Base-by-base conservation (phyloP, 1,140 invertebrate species). In the Conus ventricosus region DNA sequence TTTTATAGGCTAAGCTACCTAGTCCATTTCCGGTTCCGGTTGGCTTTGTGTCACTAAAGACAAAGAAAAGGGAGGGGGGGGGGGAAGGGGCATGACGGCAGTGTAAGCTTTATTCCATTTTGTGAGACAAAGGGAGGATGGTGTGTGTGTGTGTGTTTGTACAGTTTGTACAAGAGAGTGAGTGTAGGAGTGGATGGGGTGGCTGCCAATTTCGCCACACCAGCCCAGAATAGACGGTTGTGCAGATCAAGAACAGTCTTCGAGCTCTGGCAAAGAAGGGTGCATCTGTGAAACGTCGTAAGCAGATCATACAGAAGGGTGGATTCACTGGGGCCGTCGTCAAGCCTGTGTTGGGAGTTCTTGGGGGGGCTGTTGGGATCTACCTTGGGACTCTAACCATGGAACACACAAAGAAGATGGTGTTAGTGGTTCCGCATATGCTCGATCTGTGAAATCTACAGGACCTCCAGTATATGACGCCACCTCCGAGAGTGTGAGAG, bases 401-500 rank as follows among this genome's bases (percentile, higher is more conserved):
- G 87, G 87, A 88, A 27, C 57, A 60, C 27, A 53, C 87, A 17
- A 81, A 60, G 51, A 88, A 80, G 54, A 55, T 87, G 85, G 54
- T 78, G 13, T 78, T 87, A 54, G 71, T 87, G 11, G 67, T 60
- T 57, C 82, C 84, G 7, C 84, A 60, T 15, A 23, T 15, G 63
- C 27, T 75, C 17, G 10, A n/a, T 6, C 84, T 27, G 15, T 13
- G 5, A 39, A 39, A 39, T 7, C 15, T 23, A 83, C 10, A 20
- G 55, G 17, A 71, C 60, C 60, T 1, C 84, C 63, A 0, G 57
- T 86, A 27, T 25, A 23, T 27, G 84, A 86, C 39, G 60, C 84
- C 5, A 54, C 63, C 13, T 60, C 55, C 17, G 23, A 27, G 25
- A 86, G 84, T 86, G 17, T 86, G 17, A 71, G 57, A 53, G 25